Evolutionary conservation across 2,888 invertebrate genomes (phyloP), one percentile per base, ranked within the genome.

Genomic region (Ophonus ardosiacus): DNA sequence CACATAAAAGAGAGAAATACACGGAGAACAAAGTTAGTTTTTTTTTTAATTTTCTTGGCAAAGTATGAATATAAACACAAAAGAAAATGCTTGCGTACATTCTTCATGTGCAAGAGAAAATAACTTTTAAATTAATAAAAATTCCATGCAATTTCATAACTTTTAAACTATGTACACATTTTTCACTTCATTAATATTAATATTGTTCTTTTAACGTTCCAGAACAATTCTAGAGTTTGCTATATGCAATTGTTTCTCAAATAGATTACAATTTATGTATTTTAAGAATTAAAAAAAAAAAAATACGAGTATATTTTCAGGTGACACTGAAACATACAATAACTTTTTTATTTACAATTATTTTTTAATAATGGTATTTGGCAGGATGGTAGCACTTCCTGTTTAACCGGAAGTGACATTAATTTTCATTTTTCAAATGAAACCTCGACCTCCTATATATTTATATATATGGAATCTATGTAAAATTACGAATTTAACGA

Each of bases 101-200:
- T 65, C 21, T 65, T 65, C 13, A 24, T 15, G 31, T 31, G 31
- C 31, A 21, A 40, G 68, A 38, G 68, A 68, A 68, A 68, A 68
- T 38, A 63, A 63, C 63, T 63, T 63, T 68, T n/a, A 38, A 15
- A 43, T 15, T 74, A 74, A 43, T 74, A 74, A 74, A 74, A 74
- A 74, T 74, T 43, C 43, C 71, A 74, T 18, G 71, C 71, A 74
- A 43, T 74, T 74, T 74, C 18, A 74, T 17, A 74, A 74, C 40
- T 74, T 40, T 63, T 31, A 38, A 68, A 38, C 15, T 68, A 21
- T 18, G 8, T 15, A 68, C 43, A 43, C 43, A 43, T 43, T 43
- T 74, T 68, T 68, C 38, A 31, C 43, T 43, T 43, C 43, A 74
- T 74, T 18, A 74, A 74, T 74, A 74, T 74, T 74, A 74, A 74